A percentile compares a stretch with the other conserved stretches of the same genome.
Evolutionary conservation across 1,140 invertebrate genomes (phyloP).

Genomic region (Halyomorpha halys): DNA sequence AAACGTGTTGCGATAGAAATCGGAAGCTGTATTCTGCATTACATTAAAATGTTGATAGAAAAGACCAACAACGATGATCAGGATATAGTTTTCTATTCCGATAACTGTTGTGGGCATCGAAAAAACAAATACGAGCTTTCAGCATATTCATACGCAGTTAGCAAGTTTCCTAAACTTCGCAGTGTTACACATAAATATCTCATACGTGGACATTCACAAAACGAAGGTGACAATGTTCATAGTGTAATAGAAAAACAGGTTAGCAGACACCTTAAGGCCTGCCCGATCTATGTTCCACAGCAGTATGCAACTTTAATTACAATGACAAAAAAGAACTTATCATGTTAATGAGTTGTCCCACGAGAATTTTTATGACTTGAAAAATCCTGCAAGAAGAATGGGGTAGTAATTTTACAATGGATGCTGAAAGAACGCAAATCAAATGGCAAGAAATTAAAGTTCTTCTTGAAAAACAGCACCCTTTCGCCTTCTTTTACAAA

Average conservation of each 20-base stretch:
- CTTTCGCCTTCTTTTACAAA: too few relatives aligned
- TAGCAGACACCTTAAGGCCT: neutral
- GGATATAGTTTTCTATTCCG: neutral
- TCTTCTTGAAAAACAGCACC: too few relatives aligned
- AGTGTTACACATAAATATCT: too few relatives aligned
- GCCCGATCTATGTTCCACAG: conserved; percentile 12
- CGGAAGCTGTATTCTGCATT: neutral
- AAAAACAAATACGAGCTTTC: neutral
- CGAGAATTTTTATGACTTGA: neutral
- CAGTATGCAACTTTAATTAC: conserved; percentile 15
- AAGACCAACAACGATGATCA: neutral
- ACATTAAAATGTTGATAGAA: neutral
- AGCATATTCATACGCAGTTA: too few relatives aligned
- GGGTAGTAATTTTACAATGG: too few relatives aligned
- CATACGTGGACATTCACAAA: conserved; percentile 26
- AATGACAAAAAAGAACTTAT: conserved; percentile 14
- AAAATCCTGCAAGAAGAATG: too few relatives aligned
- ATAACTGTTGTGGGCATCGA: neutral
- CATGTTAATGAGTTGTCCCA: neutral
- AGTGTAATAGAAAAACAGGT: conserved; percentile 11
- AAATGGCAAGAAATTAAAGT: too few relatives aligned
- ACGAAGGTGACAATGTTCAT: conserved; percentile 23
- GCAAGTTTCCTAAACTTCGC: too few relatives aligned
- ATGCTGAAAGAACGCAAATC: too few relatives aligned
- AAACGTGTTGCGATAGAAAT: neutral